These are phyloP conservation scores for Escarpia spicata DNA, from an alignment of 2,888 invertebrate genomes.

Conservation along the genomic window DNA sequence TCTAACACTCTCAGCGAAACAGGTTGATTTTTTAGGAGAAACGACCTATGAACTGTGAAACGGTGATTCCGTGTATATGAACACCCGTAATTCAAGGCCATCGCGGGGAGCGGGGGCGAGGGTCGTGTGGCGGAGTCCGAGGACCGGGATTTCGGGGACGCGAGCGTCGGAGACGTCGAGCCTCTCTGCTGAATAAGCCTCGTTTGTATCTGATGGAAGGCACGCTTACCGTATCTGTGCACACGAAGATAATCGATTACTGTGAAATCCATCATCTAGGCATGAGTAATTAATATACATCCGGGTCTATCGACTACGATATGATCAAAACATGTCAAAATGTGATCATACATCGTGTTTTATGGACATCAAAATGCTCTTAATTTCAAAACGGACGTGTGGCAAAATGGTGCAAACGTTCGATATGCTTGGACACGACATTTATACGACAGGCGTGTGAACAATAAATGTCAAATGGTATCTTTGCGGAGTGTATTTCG, in stretches of 20 bases:
- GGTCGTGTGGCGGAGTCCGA: not conserved
- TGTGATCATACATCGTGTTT: too few species aligned
- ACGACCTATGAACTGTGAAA: too few species aligned
- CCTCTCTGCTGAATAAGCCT: not conserved
- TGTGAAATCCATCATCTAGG: not conserved
- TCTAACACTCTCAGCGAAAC: too few species aligned
- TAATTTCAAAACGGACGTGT: too few species aligned
- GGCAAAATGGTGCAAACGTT: too few species aligned
- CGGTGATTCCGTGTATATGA: too few species aligned
- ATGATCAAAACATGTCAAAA: not conserved
- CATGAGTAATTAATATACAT: not conserved
- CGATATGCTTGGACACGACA: too few species aligned
- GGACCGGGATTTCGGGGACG: not conserved
- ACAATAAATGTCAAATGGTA: too few species aligned
- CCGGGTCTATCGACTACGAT: not conserved
- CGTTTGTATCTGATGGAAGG: constrained; percentile 3
- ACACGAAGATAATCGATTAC: not conserved
- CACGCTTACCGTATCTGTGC: not conserved
- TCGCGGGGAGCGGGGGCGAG: not conserved
- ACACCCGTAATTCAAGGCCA: not conserved
- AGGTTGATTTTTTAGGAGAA: too few species aligned
- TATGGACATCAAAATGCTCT: too few species aligned
- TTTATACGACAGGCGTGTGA: too few species aligned
- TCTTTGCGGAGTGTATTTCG: too few species aligned
- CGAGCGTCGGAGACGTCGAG: not conserved